Percentiles rank a stretch among this genome's conserved stretches.
Conservation (phyloP, 92 coral and sea anemone genomes). For the Epizoanthus fatuus region DNA sequence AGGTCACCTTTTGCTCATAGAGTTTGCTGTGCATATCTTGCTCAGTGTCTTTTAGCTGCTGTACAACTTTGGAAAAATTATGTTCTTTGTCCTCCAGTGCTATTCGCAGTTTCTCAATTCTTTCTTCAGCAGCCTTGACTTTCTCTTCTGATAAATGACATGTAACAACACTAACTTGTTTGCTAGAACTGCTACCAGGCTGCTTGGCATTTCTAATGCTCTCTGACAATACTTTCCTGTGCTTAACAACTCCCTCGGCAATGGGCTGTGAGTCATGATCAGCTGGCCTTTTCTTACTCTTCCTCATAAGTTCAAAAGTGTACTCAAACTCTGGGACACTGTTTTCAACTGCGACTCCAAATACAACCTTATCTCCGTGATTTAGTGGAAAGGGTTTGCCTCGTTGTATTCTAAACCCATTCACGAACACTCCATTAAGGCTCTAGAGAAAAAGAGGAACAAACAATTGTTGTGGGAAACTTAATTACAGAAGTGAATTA, state of each 20-base stretch:
- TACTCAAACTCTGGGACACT: conserved; percentile 96
- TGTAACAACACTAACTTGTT: conserved; percentile 38
- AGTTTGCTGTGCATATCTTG: conserved; percentile 78
- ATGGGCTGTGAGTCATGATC: conserved; percentile 62
- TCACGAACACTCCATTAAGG: conserved; percentile 94
- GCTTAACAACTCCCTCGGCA: conserved; percentile 70
- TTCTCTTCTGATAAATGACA: conserved; percentile 61
- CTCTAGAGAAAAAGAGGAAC: conserved; percentile 74
- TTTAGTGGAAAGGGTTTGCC: conserved; percentile 67
- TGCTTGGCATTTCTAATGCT: conserved; percentile 59
- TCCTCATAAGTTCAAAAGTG: conserved; percentile 79
- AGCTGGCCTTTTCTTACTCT: conserved; percentile 73
- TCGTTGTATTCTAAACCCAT: conserved; percentile 77
- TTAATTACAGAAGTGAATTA: too few relatives aligned
- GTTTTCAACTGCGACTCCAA: conserved; percentile 94
- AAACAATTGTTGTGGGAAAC: neutral
- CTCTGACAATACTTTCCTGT: conserved; percentile 84
- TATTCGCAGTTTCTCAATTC: conserved; percentile 74
- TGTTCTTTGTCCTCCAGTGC: conserved; percentile 88
- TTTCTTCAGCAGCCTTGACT: conserved; percentile 83
- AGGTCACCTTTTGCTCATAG: conserved; percentile 81
- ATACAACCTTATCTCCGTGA: conserved; percentile 88
- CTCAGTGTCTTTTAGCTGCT: conserved; percentile 83
- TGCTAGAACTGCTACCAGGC: conserved; percentile 59
- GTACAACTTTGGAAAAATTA: conserved; percentile 67